Conservation (phyloP, 2,888 invertebrate genomes). For the Globia sparganii region DNA sequence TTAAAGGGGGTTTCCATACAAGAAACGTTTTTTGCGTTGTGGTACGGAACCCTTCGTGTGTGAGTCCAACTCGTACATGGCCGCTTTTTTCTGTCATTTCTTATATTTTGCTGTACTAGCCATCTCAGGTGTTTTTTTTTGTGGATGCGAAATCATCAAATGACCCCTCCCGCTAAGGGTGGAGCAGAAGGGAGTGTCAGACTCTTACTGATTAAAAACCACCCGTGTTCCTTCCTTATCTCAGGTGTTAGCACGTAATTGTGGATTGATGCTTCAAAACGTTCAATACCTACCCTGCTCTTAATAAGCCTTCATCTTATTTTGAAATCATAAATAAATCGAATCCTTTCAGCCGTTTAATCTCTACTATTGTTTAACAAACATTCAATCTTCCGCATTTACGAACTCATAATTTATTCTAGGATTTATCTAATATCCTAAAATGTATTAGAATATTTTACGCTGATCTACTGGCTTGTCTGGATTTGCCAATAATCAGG, state of each 20-base stretch:
- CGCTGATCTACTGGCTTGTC: slow-evolving; percentile 31
- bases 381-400: slow-evolving; percentile 22
- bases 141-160: no score
- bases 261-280: not conserved
- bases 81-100: no score
- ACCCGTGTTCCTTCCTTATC: no score
- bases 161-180: no score
- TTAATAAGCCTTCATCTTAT: not conserved
- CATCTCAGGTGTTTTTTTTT: not conserved
- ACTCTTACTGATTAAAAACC: no score
- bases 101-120: not conserved
- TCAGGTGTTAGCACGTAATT: not conserved
- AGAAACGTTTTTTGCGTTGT: not conserved
- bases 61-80: no score
- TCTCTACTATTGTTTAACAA: slow-evolving; percentile 26
- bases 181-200: no score
- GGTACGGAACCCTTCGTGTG: not conserved
- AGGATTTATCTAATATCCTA: slow-evolving; percentile 30
- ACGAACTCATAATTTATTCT: slow-evolving; percentile 24
- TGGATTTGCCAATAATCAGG: slow-evolving; percentile 25
- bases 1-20: no score
- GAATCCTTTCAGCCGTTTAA: slow-evolving; percentile 11
- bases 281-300: not conserved
- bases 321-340: slow-evolving; percentile 14
- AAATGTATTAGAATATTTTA: slow-evolving; percentile 31